Evolutionary conservation across 2,888 invertebrate species (phyloP), one percentile per base, ranked within the genome.

Genomic region (Diaperis boleti): DNA sequence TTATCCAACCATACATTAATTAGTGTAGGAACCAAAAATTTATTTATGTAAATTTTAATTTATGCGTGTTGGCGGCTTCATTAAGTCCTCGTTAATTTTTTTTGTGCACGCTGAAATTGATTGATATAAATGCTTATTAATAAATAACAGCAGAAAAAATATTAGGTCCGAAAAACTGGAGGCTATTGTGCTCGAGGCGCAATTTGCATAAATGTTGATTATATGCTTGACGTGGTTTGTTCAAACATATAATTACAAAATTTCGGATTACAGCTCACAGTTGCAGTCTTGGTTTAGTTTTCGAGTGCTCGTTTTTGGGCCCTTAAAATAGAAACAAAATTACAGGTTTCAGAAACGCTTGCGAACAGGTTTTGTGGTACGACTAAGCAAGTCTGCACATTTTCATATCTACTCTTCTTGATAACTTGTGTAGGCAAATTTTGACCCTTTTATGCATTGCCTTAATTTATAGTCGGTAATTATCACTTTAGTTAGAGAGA

Each of bases 191-290:
- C 22, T 26, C 10, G 33, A 8, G 29, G 31, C 14, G 5, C 10
- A 13, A 47, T 47, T 47, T 47, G 47, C 47, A 47, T 47, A 47
- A n/a, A 47, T 7, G 47, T 14, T 47, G 26, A 47, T 47, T 47
- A 31, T 15, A 31, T 8, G n/a, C 29, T 31, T 14, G 5, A 31
- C 47, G 31, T 47, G 47, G 7, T 31, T 17, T 29, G n/a, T 31
- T 31, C 47, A 31, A 47, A 47, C 47, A 15, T 29, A 11, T 47
- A 47, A 47, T 47, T 47, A 47, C 15, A 17, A 10, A 14, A 15
- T 47, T 47, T 47, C 10, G 5, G 33, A 11, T 33, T 33, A 11
- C 33, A 11, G 26, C 26, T n/a, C 26, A 26, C 26, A n/a, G n/a
- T n/a, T n/a, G n/a, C n/a, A n/a, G n/a, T n/a, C n/a, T n/a, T n/a